Conservation (phyloP, 2,888 invertebrate genomes). For the Helicoverpa assulta region DNA sequence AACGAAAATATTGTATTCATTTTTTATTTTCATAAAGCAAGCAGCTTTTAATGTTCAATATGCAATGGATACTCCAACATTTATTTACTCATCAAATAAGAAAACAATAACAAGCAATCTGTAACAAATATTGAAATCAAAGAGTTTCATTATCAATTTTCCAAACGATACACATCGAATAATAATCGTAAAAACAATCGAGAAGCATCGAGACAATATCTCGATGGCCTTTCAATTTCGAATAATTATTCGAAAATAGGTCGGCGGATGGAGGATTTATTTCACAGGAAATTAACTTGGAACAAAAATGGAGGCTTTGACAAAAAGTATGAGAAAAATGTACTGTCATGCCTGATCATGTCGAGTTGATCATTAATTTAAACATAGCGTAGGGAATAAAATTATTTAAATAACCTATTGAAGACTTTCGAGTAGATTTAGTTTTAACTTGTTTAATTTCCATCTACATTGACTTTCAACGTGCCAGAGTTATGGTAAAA, state of each 20-base stretch:
- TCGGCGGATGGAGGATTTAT: conserved; percentile 53
- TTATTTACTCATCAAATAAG: not conserved
- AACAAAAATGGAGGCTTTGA: conserved; percentile 54
- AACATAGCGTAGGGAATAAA: no score
- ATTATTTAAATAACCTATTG: no score
- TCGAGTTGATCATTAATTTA: conserved; percentile 10
- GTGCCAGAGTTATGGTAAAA: no score
- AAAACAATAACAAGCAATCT: conserved; percentile 4
- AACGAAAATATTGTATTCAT: no score
- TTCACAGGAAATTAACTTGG: conserved; percentile 66
- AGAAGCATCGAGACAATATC: conserved; percentile 21
- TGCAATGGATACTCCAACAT: not conserved
- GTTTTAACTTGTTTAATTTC: no score
- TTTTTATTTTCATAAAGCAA: no score
- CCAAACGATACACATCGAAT: conserved; percentile 30
- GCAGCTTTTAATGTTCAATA: not conserved
- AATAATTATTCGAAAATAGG: conserved; percentile 55
- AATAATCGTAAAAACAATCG: conserved; percentile 30
- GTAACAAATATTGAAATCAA: conserved; percentile 29
- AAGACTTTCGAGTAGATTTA: no score
- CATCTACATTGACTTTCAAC: no score
- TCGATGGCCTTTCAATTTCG: conserved; percentile 51
- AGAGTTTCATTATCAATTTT: conserved; percentile 26
- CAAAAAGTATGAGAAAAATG: conserved; percentile 31
- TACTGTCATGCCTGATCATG: conserved; percentile 27